Percentiles rank a stretch among this genome's conserved stretches.
Conservation (phyloP, 2,797 vertebrate genomes). For the Pelodytes ibericus region DNA sequence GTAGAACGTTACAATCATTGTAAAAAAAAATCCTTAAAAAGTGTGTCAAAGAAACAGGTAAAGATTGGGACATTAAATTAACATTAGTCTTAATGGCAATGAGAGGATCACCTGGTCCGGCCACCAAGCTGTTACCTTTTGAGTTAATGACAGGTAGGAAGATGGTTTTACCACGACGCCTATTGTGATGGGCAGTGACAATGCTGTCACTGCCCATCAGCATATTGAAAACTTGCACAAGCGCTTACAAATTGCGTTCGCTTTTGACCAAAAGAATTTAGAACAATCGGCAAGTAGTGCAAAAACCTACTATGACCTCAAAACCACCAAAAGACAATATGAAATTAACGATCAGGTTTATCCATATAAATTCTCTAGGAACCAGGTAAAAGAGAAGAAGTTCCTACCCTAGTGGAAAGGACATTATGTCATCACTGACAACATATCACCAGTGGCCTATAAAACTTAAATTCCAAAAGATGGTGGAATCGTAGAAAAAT, state of each 20-base stretch:
- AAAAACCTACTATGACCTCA: neutral
- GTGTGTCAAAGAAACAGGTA: no score
- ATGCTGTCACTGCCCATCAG: neutral
- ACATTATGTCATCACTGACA: neutral
- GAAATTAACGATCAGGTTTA: neutral
- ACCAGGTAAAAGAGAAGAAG: neutral
- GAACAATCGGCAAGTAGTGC: neutral
- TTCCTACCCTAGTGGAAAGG: neutral
- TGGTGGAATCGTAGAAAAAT: no score
- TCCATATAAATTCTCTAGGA: neutral
- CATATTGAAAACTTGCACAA: neutral
- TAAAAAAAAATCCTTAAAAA: no score
- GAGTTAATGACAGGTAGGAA: no score
- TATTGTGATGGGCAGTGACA: no score
- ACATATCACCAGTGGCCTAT: neutral
- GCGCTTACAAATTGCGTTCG: neutral
- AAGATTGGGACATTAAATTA: no score
- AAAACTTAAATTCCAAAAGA: no score
- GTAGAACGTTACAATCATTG: no score
- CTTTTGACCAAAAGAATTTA: constrained; percentile 5
- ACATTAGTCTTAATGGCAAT: no score
- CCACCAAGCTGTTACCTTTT: no score
- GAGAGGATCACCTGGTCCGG: no score
- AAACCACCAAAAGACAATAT: constrained; percentile 3
- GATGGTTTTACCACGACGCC: no score